Base-by-base conservation (phyloP, 2,888 invertebrate genomes). In the Parascotia fuliginaria region DNA sequence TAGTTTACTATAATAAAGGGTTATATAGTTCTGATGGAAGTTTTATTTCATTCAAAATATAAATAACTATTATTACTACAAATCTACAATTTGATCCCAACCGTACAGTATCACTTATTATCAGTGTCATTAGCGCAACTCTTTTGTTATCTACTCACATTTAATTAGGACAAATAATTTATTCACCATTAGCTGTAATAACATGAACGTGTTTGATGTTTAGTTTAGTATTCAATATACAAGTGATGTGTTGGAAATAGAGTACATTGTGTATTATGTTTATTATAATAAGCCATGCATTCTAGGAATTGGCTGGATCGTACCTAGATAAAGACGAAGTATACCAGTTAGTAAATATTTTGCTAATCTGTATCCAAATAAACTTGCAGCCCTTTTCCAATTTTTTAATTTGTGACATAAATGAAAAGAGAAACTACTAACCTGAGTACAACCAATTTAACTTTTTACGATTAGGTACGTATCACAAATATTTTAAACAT, bases 91-190 rank as follows among this genome's bases (percentile, higher is more conserved):
- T 27, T 66, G 41, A 62, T 66, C 63, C 59, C 45, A 46, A 57
- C 53, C 50, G 57, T 60, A 45, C 42, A 55, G 55, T 62, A 55
- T 58, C 49, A 50, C 22, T 37, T 49, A 56, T 55, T 70, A 65
- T 71, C 58, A 61, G 48, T 58, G 52, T 55, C 57, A 66, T 68
- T 67, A 73, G 55, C 58, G 55, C 65, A 59, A 65, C 61, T 70
- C 58, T 62, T 60, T 49, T 55, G 59, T 73, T 74, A 70, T 69
- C 71, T 54, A 28, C 42, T 44, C 54, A 65, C 45, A 63, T 53
- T 61, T 66, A 72, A 72, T 74, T 72, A 70, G 66, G 60, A 57
- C 66, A 55, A 57, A 69, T 65, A 64, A 68, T 70, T 70, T 67
- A 68, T 64, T 66, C 60, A 62, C 58, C 61, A 62, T 68, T 68